phyloP scores from a whole-genome alignment of 30 jellyfish, hydroid and myxozoan species.

The Nemopilema nomurai region DNA sequence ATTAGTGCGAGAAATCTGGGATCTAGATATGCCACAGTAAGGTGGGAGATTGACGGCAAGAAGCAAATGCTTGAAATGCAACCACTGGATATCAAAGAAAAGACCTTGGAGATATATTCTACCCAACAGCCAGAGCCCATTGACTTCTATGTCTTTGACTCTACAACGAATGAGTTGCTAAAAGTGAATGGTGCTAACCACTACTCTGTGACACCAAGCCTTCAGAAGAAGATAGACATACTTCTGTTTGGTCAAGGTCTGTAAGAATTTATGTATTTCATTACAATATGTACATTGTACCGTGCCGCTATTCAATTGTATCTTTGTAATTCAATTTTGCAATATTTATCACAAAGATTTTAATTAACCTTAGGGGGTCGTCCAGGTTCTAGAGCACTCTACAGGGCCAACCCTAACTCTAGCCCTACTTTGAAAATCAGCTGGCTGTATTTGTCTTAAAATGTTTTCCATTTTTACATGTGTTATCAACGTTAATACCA shows the following conservation, averaged over 20 bases:
- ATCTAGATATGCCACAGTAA: slow-evolving; percentile 19
- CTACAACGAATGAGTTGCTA: slow-evolving; percentile 1
- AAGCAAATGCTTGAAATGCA: not conserved
- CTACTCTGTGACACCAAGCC: slow-evolving; percentile 1
- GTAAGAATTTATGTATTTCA: no score
- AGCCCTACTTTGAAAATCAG: no score
- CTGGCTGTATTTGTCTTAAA: no score
- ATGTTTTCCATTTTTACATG: no score
- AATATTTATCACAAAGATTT: no score
- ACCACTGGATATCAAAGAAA: slow-evolving; percentile 17
- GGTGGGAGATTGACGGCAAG: slow-evolving; percentile 1
- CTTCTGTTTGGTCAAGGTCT: slow-evolving; percentile 37
- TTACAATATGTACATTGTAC: no score
- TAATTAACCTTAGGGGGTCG: no score
- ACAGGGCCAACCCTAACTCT: no score
- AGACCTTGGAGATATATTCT: not conserved
- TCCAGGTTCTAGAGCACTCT: no score
- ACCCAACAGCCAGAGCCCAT: slow-evolving; percentile 37
- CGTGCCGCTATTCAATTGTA: no score
- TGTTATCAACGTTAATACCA: no score
- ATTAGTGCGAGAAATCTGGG: slow-evolving; percentile 45
- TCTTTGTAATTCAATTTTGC: no score
- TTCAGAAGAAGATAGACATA: not conserved
- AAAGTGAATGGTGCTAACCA: slow-evolving; percentile 10
- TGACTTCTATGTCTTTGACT: slow-evolving; percentile 5